phyloP scores from a whole-genome alignment of 2,888 invertebrate genomes.

The Odontocolon sp. region DNA sequence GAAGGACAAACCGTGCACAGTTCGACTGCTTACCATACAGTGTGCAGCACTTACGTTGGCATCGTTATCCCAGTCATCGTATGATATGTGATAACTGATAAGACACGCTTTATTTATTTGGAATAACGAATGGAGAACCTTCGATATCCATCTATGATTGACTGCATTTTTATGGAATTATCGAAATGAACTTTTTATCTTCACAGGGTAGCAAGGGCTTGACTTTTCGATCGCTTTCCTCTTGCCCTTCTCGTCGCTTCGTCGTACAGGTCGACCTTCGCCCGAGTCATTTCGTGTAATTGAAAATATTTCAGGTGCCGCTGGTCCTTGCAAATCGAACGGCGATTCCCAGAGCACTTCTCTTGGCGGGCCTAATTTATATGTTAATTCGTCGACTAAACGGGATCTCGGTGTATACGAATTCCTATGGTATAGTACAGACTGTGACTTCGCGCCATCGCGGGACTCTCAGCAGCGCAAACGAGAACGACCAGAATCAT shows the following conservation, averaged over 20 bases:
- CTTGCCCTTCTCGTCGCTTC: constrained; percentile 10
- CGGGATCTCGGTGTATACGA: constrained; percentile 48
- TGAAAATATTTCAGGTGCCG: constrained; percentile 69
- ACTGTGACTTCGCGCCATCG: constrained; percentile 26
- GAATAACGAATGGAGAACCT: neutral
- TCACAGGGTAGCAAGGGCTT: constrained; percentile 23
- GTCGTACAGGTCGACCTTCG: constrained; percentile 40
- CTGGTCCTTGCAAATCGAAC: constrained; percentile 49
- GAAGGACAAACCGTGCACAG: neutral
- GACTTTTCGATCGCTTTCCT: neutral
- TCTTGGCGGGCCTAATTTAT: constrained; percentile 73
- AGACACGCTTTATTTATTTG: constrained; percentile 15
- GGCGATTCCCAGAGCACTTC: constrained; percentile 50
- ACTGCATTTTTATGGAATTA: constrained; percentile 39
- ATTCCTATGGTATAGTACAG: neutral
- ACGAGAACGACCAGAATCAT: constrained; percentile 30
- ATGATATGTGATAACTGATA: constrained; percentile 1
- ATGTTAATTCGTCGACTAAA: constrained; percentile 73
- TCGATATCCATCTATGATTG: constrained; percentile 19
- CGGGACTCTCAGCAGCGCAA: constrained; percentile 40
- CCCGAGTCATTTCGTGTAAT: constrained; percentile 68
- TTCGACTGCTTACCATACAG: neutral
- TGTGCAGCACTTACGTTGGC: neutral
- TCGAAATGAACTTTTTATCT: constrained; percentile 43
- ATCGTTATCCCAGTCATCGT: constrained; percentile 1